Conservation (phyloP, 2,113 vertebrate species). For the Pimephales promelas region DNA sequence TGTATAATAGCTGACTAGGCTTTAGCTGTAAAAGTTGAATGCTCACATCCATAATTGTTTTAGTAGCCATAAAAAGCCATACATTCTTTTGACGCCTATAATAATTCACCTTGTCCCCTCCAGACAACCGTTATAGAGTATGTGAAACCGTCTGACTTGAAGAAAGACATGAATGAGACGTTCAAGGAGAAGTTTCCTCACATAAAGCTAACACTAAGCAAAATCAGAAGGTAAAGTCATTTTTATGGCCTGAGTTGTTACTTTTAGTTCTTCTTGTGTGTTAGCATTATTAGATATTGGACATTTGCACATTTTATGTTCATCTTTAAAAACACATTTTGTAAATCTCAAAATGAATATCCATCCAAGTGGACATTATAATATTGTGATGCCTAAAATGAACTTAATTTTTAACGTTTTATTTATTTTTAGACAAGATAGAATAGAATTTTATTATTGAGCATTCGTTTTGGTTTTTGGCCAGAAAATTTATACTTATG, state of each 20-base stretch:
- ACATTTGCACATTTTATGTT: background rate
- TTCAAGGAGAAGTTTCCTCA: slow-evolving; percentile 96
- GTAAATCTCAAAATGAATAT: background rate
- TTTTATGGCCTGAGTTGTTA: background rate
- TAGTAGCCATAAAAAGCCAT: background rate
- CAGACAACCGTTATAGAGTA: slow-evolving; percentile 97
- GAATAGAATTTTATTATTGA: no score
- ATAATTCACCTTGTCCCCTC: slow-evolving; percentile 44
- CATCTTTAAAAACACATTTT: background rate
- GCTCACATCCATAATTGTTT: background rate
- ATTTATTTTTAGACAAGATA: no score
- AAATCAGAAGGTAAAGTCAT: slow-evolving; percentile 89
- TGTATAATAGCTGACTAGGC: background rate
- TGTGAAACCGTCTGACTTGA: slow-evolving; percentile 95
- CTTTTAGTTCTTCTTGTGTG: background rate
- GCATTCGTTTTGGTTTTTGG: background rate
- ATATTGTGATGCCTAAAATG: no score
- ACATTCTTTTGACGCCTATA: background rate
- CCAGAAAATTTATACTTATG: background rate
- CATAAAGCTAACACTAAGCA: slow-evolving; percentile 93
- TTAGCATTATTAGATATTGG: background rate
- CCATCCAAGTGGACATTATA: background rate
- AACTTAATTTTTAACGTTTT: background rate
- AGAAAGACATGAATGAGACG: slow-evolving; percentile 98
- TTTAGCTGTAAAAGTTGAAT: slow-evolving; percentile 4